Evolutionary conservation across 2,113 vertebrate genomes (phyloP), one percentile per base, ranked within the genome.

Genomic region (Pygoscelis adeliae): DNA sequence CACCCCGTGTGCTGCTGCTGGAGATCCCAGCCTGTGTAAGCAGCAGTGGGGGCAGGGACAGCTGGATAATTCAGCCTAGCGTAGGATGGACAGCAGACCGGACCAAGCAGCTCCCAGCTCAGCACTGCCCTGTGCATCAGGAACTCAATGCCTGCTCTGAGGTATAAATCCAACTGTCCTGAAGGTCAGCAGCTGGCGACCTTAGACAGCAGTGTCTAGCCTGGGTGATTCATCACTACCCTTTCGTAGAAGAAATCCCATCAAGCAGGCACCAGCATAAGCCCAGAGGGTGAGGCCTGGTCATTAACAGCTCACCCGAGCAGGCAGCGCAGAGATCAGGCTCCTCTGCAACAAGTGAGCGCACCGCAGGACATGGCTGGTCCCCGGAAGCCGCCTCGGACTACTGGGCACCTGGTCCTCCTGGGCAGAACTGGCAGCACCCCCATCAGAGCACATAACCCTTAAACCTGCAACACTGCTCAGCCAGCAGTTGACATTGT

Each of bases 121-220:
- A 50, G 74, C 85, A 5, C 32, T n/a, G 94, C 78, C 61, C 19
- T 1, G 1, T 22, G 38, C 79, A 95, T 92, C 93, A 94, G 72
- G 69, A 93, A 93, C 94, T 93, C 96, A 84, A 19, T 0, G 12
- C 73, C 66, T 53, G 58, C 82, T 93, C 34, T 0, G 1, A 83
- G 77, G 61, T 91, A 94, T 93, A 96, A 97, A 97, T 96, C 81
- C 50, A 20, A 11, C 74, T 89, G 87, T 83, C 95, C 92, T 91
- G 90, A 96, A 96, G 94, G 95, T 76, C 92, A 95, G 87, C 86
- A 94, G 90, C 87, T 96, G 90, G 90, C 83, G 73, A 67, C 89
- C 86, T 91, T 42, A 92, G 83, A 95, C 77, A 94, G 76, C 89
- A 85, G n/a, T 55, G 86, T 96, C 96, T 96, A 91, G 81, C 47